Evolutionary conservation across 2,888 invertebrate genomes (phyloP).

Genomic region (Sarcophaga rosellei): DNA sequence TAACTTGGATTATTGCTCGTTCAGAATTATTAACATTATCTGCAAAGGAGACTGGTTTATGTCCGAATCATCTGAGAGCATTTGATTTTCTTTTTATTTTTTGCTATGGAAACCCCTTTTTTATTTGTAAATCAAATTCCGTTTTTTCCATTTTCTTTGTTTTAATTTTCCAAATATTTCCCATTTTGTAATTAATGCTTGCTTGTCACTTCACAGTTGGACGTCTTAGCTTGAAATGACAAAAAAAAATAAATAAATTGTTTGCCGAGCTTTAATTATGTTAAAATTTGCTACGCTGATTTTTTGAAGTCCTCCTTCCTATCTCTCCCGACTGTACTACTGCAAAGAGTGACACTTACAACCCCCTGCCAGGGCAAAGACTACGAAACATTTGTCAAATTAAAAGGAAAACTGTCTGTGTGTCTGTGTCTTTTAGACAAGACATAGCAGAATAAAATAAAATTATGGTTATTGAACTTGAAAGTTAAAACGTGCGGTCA

Average conservation of each 20-base stretch:
- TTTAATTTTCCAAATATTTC: slow-evolving; percentile 22
- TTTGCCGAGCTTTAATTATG: slow-evolving; percentile 67
- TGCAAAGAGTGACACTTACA: background rate
- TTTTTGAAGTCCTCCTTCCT: slow-evolving; percentile 23
- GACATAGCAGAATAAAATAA: slow-evolving; percentile 14
- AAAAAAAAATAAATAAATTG: slow-evolving; percentile 56
- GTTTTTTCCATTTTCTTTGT: background rate
- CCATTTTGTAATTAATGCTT: slow-evolving; percentile 65
- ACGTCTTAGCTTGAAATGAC: slow-evolving; percentile 31
- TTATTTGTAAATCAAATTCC: background rate
- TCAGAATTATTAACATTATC: no score
- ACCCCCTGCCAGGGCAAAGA: slow-evolving; percentile 34
- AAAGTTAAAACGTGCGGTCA: slow-evolving; percentile 47
- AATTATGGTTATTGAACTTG: slow-evolving; percentile 66
- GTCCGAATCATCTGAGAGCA: no score
- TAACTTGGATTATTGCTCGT: no score
- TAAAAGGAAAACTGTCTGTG: slow-evolving; percentile 12
- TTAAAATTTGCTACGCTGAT: slow-evolving; percentile 69
- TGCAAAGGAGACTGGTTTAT: no score
- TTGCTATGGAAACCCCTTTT: background rate
- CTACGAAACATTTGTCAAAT: slow-evolving; percentile 51
- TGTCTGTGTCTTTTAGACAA: background rate
- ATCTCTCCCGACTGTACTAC: slow-evolving; percentile 36
- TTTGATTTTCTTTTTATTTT: background rate
- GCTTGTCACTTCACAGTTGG: slow-evolving; percentile 32